phyloP scores from a whole-genome alignment of 2,888 invertebrate genomes.

The Ophion ventricosus region DNA sequence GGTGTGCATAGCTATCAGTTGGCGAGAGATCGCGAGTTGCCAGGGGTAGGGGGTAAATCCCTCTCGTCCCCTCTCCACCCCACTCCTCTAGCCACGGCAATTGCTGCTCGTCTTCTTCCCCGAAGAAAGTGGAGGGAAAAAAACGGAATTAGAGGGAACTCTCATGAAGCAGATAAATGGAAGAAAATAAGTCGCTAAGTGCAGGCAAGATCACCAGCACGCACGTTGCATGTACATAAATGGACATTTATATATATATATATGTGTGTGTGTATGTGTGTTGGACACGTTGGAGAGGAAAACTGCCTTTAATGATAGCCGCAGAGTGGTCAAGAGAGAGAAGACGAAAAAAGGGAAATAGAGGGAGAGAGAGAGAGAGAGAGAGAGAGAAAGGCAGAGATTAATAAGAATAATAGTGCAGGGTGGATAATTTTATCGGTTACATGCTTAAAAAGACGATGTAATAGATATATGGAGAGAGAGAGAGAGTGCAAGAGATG shows the following conservation, averaged over 20 bases:
- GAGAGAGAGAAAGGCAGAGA: constrained; percentile 10
- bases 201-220: constrained; percentile 54
- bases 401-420: constrained; percentile 48
- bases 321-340: background rate
- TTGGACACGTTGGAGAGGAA: constrained; percentile 38
- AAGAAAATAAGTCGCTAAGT: constrained; percentile 60
- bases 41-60: constrained; percentile 11
- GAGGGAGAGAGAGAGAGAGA: background rate
- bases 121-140: constrained; percentile 43
- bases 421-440: constrained; percentile 38
- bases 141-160: constrained; percentile 55
- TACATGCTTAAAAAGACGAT: constrained; percentile 36
- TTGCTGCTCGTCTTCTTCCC: constrained; percentile 49
- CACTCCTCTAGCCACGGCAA: constrained; percentile 9
- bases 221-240: constrained; percentile 22
- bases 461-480: constrained; percentile 26
- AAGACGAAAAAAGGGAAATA: constrained; percentile 4
- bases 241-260: background rate
- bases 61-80: background rate
- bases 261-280: background rate
- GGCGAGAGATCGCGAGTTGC: constrained; percentile 35
- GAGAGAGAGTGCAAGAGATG: background rate
- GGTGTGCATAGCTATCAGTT: constrained; percentile 51
- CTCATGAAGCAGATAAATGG: constrained; percentile 60
- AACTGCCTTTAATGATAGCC: constrained; percentile 53